Percentiles rank a stretch among this genome's conserved stretches.
These are phyloP conservation scores for Labroides dimidiatus DNA, from an alignment of 2,797 vertebrate genomes.

Conservation along the genomic window DNA sequence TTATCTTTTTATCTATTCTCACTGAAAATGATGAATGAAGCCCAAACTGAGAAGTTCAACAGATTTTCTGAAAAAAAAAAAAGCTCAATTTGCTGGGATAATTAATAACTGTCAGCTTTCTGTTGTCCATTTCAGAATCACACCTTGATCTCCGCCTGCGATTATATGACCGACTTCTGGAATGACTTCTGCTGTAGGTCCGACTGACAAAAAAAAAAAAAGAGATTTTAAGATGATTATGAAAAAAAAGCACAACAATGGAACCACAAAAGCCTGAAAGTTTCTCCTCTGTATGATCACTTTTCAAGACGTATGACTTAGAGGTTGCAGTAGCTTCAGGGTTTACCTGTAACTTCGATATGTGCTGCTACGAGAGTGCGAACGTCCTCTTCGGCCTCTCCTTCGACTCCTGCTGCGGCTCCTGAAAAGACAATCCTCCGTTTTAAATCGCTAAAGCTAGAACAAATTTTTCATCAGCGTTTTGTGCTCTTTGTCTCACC, in stretches of 20 bases:
- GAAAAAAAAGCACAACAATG: neutral
- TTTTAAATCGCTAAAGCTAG: neutral
- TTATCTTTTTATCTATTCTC: neutral
- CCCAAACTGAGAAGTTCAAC: too few relatives aligned
- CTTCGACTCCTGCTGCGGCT: constrained; percentile 92
- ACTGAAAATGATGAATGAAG: neutral
- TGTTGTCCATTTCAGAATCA: neutral
- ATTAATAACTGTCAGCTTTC: too few relatives aligned
- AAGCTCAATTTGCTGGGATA: too few relatives aligned
- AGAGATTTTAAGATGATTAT: neutral
- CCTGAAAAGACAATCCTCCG: constrained; percentile 66
- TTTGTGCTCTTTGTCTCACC: constrained; percentile 75
- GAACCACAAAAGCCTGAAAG: neutral
- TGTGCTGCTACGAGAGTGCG: constrained; percentile 90
- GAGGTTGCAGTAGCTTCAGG: neutral
- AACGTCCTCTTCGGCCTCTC: constrained; percentile 85
- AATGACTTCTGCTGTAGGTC: constrained; percentile 91
- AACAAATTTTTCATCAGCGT: neutral
- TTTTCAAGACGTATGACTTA: neutral
- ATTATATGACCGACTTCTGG: constrained; percentile 89
- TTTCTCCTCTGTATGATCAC: neutral
- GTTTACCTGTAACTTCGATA: constrained; percentile 87
- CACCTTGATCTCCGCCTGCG: constrained; percentile 91
- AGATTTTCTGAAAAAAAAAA: too few relatives aligned
- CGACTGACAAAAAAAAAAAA: constrained; percentile 69